phyloP scores from a whole-genome alignment of 2,797 vertebrate species.

The Silurus aristotelis region DNA sequence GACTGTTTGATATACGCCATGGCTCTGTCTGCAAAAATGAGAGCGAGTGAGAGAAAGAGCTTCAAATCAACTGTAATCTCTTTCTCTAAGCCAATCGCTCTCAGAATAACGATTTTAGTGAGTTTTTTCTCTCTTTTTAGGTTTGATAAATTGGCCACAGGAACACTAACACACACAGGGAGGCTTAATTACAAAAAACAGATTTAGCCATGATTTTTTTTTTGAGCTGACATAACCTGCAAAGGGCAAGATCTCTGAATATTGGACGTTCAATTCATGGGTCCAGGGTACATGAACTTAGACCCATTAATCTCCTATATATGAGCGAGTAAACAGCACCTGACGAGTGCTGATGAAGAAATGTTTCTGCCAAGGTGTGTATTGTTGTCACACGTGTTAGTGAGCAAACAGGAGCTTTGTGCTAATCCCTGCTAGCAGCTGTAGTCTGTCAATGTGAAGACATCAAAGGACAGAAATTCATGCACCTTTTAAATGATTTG shows the following conservation, averaged over 20 bases:
- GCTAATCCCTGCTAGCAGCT: slow-evolving; percentile 48
- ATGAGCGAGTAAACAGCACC: neutral
- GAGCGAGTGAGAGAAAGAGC: slow-evolving; percentile 50
- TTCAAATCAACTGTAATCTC: slow-evolving; percentile 34
- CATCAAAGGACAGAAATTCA: slow-evolving; percentile 26
- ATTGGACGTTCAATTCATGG: neutral
- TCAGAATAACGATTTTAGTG: neutral
- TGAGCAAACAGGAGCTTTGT: slow-evolving; percentile 43
- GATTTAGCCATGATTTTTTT: neutral
- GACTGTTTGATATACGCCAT: slow-evolving; percentile 53
- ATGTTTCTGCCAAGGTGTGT: slow-evolving; percentile 28
- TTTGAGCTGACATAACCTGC: neutral
- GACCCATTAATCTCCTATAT: neutral
- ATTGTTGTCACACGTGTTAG: slow-evolving; percentile 48
- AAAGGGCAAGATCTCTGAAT: neutral
- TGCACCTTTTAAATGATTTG: slow-evolving; percentile 4
- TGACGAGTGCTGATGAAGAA: slow-evolving; percentile 31
- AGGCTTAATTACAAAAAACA: neutral
- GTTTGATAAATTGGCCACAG: neutral
- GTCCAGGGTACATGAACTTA: neutral
- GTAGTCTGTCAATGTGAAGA: slow-evolving; percentile 36
- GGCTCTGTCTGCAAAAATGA: slow-evolving; percentile 70
- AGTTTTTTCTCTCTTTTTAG: neutral
- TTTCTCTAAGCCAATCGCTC: slow-evolving; percentile 21
- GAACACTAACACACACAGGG: neutral